Evolutionary conservation across 2,797 vertebrate genomes (phyloP).

Genomic region (Gadopsis marmoratus): DNA sequence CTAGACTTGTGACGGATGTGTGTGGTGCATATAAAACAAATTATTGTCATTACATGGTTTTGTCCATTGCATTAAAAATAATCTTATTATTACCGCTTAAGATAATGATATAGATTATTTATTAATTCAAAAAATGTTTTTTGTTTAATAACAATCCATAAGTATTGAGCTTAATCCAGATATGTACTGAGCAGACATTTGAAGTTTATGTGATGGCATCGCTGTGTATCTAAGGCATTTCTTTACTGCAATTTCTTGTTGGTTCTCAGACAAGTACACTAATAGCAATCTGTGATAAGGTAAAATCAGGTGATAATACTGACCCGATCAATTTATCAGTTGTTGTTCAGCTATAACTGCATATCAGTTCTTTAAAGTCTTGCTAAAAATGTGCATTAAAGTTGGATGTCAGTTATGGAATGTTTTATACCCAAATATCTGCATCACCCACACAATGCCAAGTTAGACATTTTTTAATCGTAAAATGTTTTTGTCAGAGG

Average conservation of each 20-base stretch:
- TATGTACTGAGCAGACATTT: not conserved
- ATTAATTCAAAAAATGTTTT: not conserved
- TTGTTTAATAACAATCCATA: not conserved
- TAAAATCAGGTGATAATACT: not conserved
- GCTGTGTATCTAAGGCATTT: not conserved
- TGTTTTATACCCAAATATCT: conserved; percentile 1
- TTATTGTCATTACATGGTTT: not conserved
- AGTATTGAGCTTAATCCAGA: not conserved
- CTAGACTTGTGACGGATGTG: not conserved
- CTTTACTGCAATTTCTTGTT: not conserved
- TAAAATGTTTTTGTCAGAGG: not conserved
- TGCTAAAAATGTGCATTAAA: not conserved
- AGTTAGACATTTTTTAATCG: not conserved
- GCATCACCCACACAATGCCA: not conserved
- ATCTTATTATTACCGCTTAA: no score
- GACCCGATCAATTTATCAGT: not conserved
- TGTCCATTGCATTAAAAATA: not conserved
- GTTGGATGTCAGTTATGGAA: not conserved
- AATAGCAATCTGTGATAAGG: not conserved
- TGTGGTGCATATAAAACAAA: not conserved
- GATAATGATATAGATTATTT: not conserved
- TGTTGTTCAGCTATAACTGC: not conserved
- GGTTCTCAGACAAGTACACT: no score
- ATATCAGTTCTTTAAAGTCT: no score
- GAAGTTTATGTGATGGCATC: not conserved